These are phyloP conservation scores for Huso huso DNA, from an alignment of 2,797 vertebrate genomes.

Conservation along the genomic window DNA sequence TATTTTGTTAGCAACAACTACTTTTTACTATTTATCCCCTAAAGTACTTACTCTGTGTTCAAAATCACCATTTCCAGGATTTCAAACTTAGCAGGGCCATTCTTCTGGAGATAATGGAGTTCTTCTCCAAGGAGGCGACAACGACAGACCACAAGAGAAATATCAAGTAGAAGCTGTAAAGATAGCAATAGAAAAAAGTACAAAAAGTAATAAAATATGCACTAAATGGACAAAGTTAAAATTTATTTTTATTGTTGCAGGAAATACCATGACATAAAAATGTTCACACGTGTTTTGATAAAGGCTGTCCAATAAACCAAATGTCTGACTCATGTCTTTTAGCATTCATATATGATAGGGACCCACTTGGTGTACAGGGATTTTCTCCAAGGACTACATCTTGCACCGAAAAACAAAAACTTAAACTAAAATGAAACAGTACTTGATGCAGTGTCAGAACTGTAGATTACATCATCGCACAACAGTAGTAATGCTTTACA, in stretches of 20 bases:
- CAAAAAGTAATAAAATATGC: too few relatives aligned
- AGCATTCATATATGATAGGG: too few relatives aligned
- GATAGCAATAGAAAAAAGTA: neutral
- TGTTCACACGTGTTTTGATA: neutral
- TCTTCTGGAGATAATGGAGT: constrained; percentile 50
- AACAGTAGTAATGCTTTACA: neutral
- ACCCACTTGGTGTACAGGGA: too few relatives aligned
- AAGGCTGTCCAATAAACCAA: neutral
- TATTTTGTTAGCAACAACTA: too few relatives aligned
- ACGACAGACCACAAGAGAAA: constrained; percentile 53
- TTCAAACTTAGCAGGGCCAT: constrained; percentile 49
- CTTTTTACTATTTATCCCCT: too few relatives aligned
- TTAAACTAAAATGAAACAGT: too few relatives aligned
- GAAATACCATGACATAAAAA: too few relatives aligned
- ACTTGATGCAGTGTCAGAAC: neutral
- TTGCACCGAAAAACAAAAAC: too few relatives aligned
- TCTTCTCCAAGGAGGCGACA: constrained; percentile 62
- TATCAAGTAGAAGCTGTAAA: constrained; percentile 54
- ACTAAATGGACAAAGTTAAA: too few relatives aligned
- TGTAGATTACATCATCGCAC: neutral
- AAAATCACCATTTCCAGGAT: constrained; percentile 48
- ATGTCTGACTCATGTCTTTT: too few relatives aligned
- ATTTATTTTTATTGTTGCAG: too few relatives aligned
- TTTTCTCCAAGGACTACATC: too few relatives aligned
- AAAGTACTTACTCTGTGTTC: constrained; percentile 44